Conservation (phyloP, 2,888 invertebrate species). For the Acleris literana region DNA sequence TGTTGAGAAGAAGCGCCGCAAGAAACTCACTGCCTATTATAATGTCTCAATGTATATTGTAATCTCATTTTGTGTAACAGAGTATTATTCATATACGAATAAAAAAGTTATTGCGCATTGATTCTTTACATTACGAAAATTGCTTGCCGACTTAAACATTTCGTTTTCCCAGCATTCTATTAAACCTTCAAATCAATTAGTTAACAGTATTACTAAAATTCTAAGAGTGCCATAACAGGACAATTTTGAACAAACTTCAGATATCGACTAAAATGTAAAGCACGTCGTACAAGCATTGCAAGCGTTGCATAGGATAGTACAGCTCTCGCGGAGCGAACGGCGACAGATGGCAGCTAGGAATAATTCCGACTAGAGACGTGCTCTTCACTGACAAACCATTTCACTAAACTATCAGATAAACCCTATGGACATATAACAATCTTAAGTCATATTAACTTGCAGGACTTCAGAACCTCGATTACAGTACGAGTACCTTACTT, state of each 20-base stretch:
- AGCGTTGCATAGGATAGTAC: constrained; percentile 35
- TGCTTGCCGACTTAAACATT: too few relatives aligned
- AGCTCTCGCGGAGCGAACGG: constrained; percentile 38
- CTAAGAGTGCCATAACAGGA: background rate
- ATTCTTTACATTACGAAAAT: too few relatives aligned
- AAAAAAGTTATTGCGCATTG: too few relatives aligned
- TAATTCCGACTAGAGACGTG: constrained; percentile 51
- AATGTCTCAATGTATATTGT: too few relatives aligned
- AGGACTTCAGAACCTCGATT: constrained; percentile 4
- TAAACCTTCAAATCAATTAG: too few relatives aligned
- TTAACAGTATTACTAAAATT: too few relatives aligned
- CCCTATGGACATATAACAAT: background rate
- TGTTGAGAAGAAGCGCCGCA: too few relatives aligned
- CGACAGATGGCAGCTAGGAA: constrained; percentile 54
- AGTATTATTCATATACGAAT: too few relatives aligned
- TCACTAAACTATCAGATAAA: background rate
- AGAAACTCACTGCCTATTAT: too few relatives aligned
- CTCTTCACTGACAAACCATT: constrained; percentile 28
- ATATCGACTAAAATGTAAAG: constrained; percentile 32
- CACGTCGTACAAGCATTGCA: constrained; percentile 33
- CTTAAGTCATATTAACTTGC: background rate
- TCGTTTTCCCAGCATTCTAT: too few relatives aligned
- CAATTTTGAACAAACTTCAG: constrained; percentile 5
- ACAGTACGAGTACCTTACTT: background rate
- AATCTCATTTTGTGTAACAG: too few relatives aligned